Percentiles rank a stretch among this genome's conserved stretches.
phyloP scores from a whole-genome alignment of 2,888 invertebrate species.

The Xestia ashworthii region DNA sequence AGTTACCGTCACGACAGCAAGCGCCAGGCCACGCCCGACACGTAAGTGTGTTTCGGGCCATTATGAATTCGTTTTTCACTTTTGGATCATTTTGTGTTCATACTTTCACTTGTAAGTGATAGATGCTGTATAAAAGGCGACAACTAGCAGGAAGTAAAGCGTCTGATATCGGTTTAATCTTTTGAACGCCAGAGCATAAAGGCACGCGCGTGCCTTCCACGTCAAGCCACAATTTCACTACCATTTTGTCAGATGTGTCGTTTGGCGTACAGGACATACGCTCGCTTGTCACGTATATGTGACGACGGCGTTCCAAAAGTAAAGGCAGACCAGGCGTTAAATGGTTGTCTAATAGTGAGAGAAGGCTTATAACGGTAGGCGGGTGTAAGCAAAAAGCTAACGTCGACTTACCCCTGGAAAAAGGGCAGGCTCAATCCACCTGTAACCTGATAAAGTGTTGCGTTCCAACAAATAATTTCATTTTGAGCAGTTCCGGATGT shows the following conservation, averaged over 20 bases:
- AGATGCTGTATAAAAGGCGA: not conserved
- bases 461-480: constrained; percentile 71
- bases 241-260: too few relatives aligned
- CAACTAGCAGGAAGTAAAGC: not conserved
- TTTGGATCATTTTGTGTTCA: not conserved
- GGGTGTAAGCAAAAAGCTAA: not conserved
- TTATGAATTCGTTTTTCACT: not conserved
- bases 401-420: constrained; percentile 40
- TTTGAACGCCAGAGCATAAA: too few relatives aligned
- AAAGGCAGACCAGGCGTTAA: not conserved
- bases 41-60: too few relatives aligned
- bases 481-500: constrained; percentile 61
- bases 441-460: constrained; percentile 32
- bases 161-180: not conserved
- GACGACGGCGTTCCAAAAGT: too few relatives aligned
- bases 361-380: not conserved
- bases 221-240: too few relatives aligned
- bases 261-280: too few relatives aligned
- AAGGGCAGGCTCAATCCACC: constrained; percentile 33
- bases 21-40: too few relatives aligned
- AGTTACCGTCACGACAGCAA: too few relatives aligned
- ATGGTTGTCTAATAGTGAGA: not conserved
- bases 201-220: too few relatives aligned
- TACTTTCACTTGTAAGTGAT: not conserved
- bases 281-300: too few relatives aligned